Base-by-base conservation (phyloP, 2,113 vertebrate species). In the Asarcornis scutulata region DNA sequence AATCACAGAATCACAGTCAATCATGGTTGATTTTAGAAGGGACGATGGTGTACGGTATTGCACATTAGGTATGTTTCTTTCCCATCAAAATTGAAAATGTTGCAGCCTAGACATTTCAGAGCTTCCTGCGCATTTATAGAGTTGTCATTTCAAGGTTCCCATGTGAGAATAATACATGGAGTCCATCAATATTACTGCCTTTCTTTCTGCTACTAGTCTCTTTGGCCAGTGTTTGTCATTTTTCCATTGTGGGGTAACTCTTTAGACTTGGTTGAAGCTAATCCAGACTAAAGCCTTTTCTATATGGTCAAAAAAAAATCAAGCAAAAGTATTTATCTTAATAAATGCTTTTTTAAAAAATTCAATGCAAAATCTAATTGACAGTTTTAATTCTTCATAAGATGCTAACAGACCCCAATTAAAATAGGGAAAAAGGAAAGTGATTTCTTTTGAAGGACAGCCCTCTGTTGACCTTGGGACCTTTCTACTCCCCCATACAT, bases 391-490 rank as follows among this genome's bases (percentile, higher is more conserved):
- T 75, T 86, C 50, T 89, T 89, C n/a, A 7, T 73, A 86, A 95
- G 72, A 86, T 60, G 73, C 69, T 95, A 95, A 93, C 91, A 58
- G 29, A 27, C 26, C 55, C 79, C 79, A 77, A 91, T 96, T 91
- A 97, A 87, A 66, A 44, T 21, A 77, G 83, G 91, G 91, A 71
- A 76, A 94, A 93, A 64, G 78, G 82, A 69, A 94, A 89, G 88
- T 90, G 85, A 79, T 86, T 89, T 80, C 80, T 78, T 25, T 83
- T 97, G 94, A 96, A 95, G 82, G 93, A 83, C 92, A 94, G 79
- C 67, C 78, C 72, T 86, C 60, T 82, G 29, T 15, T 72, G 92
- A 89, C 91, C 95, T 92, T 34, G 84, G 44, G 53, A 77, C 17
- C 92, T 31, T 89, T 58, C 66, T 32, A 44, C 76, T 80, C 58